phyloP scores from a whole-genome alignment of 2,888 invertebrate genomes.

The Dinocampus coccinellae region DNA sequence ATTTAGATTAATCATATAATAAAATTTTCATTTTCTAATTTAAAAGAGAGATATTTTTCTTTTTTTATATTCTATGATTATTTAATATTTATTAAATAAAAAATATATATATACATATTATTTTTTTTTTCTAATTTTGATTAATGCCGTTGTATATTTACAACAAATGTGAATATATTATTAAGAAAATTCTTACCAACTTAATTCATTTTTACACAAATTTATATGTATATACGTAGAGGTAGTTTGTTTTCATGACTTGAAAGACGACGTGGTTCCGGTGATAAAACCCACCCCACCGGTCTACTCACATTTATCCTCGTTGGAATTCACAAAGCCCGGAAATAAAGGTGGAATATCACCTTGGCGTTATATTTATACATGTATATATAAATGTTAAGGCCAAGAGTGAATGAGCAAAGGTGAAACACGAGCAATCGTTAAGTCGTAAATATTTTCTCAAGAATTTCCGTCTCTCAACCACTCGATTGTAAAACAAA shows the following conservation, averaged over 20 bases:
- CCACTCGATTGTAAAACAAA: conserved; percentile 18
- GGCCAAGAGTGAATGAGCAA: neutral
- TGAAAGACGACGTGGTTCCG: neutral
- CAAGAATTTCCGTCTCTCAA: neutral
- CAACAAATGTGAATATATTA: neutral
- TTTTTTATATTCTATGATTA: neutral
- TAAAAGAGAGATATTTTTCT: no score
- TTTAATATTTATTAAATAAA: neutral
- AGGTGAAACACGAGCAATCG: conserved; percentile 3
- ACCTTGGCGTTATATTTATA: neutral
- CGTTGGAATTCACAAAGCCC: neutral
- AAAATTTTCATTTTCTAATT: no score
- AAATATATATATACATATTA: no score
- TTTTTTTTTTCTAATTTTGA: no score
- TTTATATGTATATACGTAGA: neutral
- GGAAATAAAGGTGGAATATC: conserved; percentile 4
- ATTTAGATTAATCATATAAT: no score
- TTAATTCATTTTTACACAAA: neutral
- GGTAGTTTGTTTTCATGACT: neutral
- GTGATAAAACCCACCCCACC: conserved; percentile 15
- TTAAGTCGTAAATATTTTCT: conserved; percentile 19
- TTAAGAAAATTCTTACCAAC: neutral
- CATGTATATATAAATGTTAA: neutral
- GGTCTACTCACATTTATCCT: neutral
- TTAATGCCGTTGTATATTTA: neutral